These are phyloP conservation scores for Dissostichus mawsoni DNA, from an alignment of 2,113 vertebrate genomes.

Conservation along the genomic window DNA sequence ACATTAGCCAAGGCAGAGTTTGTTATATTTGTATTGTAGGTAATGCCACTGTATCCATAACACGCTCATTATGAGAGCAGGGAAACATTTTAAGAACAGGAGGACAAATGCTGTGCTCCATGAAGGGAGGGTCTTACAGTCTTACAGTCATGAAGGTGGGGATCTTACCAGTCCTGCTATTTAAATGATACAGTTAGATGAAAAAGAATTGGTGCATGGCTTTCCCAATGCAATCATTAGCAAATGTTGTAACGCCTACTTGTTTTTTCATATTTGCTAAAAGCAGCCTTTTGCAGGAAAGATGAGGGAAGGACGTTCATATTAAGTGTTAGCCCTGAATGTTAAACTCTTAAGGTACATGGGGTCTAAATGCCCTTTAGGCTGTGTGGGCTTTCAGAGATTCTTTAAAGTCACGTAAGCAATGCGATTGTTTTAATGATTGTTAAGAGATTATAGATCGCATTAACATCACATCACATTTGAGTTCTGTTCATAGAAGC, in stretches of 20 bases:
- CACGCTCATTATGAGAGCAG: constrained; percentile 30
- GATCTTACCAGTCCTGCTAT: too few species aligned
- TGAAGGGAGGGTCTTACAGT: neutral
- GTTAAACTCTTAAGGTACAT: constrained; percentile 16
- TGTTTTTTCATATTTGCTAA: constrained; percentile 7
- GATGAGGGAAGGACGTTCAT: constrained; percentile 5
- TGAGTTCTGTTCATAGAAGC: too few species aligned
- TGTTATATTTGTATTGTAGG: constrained; percentile 14
- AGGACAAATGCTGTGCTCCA: constrained; percentile 8
- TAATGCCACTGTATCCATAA: constrained; percentile 32
- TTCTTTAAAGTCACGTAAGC: neutral
- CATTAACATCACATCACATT: too few species aligned
- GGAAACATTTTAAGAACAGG: constrained; percentile 32
- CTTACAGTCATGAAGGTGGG: neutral
- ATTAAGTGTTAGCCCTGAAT: neutral
- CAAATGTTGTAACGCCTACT: constrained; percentile 1
- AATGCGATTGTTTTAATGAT: too few species aligned
- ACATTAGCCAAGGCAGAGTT: constrained; percentile 20
- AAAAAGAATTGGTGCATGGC: too few species aligned
- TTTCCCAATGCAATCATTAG: neutral
- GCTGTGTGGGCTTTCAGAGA: neutral
- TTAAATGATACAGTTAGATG: constrained; percentile 33
- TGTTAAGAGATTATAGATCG: too few species aligned
- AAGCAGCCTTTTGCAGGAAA: constrained; percentile 4
- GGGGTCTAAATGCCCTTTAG: neutral